These are phyloP conservation scores for Micromesistius poutassou DNA, from an alignment of 2,797 vertebrate species.

Conservation along the genomic window DNA sequence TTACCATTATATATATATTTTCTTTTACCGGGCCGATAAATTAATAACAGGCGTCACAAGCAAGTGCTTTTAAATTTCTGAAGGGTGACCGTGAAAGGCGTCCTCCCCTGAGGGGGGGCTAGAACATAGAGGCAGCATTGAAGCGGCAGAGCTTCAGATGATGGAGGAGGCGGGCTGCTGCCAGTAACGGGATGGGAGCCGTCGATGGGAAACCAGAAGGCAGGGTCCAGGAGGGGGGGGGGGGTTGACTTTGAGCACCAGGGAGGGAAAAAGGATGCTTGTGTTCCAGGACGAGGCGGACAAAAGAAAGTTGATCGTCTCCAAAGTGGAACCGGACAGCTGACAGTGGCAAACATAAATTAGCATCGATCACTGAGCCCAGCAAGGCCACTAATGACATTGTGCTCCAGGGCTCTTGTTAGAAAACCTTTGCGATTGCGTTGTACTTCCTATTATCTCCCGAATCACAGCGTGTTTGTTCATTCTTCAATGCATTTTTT, in stretches of 20 bases:
- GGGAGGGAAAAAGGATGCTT: constrained; percentile 29
- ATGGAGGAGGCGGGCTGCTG: constrained; percentile 47
- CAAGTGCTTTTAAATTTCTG: constrained; percentile 72
- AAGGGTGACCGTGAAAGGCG: constrained; percentile 70
- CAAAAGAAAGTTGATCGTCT: constrained; percentile 57
- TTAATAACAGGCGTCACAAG: constrained; percentile 74
- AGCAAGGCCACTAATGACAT: constrained; percentile 61
- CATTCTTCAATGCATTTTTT: background rate
- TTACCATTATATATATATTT: constrained; percentile 67
- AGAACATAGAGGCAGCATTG: constrained; percentile 67
- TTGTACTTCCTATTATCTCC: constrained; percentile 43
- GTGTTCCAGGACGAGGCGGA: constrained; percentile 23
- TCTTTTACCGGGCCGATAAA: constrained; percentile 58
- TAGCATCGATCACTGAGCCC: constrained; percentile 63
- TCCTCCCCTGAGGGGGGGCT: constrained; percentile 63
- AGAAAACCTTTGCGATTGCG: constrained; percentile 53
- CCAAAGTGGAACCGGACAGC: constrained; percentile 60
- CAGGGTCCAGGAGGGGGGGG: constrained; percentile 21
- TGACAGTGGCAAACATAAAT: constrained; percentile 64
- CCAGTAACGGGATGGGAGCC: constrained; percentile 34
- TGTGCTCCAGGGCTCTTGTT: constrained; percentile 64
- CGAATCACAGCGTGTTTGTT: background rate
- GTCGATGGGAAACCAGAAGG: constrained; percentile 28
- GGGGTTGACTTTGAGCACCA: constrained; percentile 51
- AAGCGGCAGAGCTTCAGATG: constrained; percentile 57